Evolutionary conservation across 2,797 vertebrate species (phyloP).

Genomic region (Dicrostonyx torquatus): DNA sequence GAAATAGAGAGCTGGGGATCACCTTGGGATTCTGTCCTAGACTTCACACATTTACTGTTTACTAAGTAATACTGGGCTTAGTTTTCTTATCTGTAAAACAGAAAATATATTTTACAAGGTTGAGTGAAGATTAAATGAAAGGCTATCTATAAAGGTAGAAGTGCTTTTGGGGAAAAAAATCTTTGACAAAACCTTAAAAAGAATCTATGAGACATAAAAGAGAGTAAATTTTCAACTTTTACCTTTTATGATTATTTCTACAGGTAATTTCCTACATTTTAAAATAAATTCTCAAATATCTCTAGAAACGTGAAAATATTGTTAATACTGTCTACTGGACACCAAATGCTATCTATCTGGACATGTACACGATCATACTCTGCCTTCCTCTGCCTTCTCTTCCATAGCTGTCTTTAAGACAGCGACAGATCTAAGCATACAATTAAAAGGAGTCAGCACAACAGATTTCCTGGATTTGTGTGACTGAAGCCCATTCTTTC

Average conservation of each 20-base stretch:
- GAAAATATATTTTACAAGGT: conserved; percentile 25
- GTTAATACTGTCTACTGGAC: conserved; percentile 33
- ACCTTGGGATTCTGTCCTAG: not conserved
- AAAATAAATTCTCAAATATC: conserved; percentile 17
- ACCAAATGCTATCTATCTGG: conserved; percentile 30
- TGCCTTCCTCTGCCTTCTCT: conserved; percentile 39
- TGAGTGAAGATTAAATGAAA: conserved; percentile 7
- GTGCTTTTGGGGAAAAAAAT: not conserved
- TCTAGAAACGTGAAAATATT: conserved; percentile 43
- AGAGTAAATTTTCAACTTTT: not conserved
- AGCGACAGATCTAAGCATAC: not conserved
- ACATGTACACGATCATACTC: not conserved
- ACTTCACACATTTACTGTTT: not conserved
- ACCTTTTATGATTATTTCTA: conserved; percentile 20
- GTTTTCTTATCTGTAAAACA: conserved; percentile 1
- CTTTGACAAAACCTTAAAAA: conserved; percentile 30
- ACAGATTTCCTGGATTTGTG: not conserved
- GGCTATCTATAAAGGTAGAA: not conserved
- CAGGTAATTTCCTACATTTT: not conserved
- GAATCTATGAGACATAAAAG: not conserved
- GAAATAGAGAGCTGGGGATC: not conserved
- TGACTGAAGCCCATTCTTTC: conserved; percentile 10
- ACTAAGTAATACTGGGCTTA: not conserved
- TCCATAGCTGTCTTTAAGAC: not conserved
- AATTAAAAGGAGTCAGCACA: not conserved